These are phyloP conservation scores for Pseudopleuronectes americanus DNA, from an alignment of 2,797 vertebrate species.

Conservation along the genomic window DNA sequence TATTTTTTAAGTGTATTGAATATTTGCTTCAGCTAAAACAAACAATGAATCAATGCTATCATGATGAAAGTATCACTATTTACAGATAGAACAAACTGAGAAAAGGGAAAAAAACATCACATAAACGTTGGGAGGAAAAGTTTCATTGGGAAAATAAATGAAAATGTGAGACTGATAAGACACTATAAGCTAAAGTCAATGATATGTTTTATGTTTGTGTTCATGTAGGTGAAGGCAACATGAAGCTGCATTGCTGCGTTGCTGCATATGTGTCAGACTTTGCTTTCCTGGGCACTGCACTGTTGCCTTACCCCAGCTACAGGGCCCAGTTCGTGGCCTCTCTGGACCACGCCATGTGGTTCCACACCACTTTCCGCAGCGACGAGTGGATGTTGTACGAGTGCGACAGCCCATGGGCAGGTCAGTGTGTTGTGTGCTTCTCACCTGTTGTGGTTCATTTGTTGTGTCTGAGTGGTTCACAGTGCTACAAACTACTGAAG, in stretches of 20 bases:
- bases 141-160: too few relatives aligned
- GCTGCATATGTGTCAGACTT: conserved; percentile 96
- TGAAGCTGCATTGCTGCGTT: conserved; percentile 96
- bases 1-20: too few relatives aligned
- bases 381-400: conserved; percentile 98
- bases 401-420: conserved; percentile 95
- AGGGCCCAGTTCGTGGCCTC: conserved; percentile 84
- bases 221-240: conserved; percentile 89
- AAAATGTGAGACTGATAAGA: too few relatives aligned
- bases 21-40: too few relatives aligned
- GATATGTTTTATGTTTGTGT: conserved; percentile 12
- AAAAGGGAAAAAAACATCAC: too few relatives aligned
- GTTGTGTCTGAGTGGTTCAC: neutral
- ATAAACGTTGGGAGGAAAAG: too few relatives aligned
- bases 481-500: neutral
- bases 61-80: too few relatives aligned
- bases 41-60: too few relatives aligned
- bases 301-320: conserved; percentile 85
- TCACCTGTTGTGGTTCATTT: neutral
- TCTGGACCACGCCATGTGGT: conserved; percentile 98
- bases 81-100: too few relatives aligned
- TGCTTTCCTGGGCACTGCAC: conserved; percentile 87
- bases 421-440: conserved; percentile 66
- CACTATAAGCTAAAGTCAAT: too few relatives aligned
- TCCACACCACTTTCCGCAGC: conserved; percentile 91